Base-by-base conservation (phyloP, 2,888 invertebrate species). In the Hypselothyrea guttata region DNA sequence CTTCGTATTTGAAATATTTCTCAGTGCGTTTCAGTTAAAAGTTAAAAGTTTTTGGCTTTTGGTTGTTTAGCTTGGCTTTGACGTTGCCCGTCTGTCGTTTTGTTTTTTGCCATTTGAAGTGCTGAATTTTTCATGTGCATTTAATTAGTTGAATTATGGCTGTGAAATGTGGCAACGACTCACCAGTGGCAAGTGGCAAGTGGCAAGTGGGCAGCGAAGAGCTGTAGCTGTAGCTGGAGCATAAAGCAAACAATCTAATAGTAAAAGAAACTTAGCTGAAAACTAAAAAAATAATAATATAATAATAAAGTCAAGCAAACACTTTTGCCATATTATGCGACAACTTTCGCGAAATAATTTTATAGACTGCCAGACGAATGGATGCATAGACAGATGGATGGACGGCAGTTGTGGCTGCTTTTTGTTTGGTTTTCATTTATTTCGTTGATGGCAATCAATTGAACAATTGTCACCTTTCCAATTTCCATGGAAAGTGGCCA, bases 81-180 rank as follows among this genome's bases (percentile, higher is more conserved):
- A 58, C 57, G 53, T 12, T 15, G 45, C 49, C 41, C 42, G 15
- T 44, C 55, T 70, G 74, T 77, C 74, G 22, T 22, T 22, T 2
- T 62, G 68, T 75, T 69, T 79, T 75, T 79, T 79, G 74, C 81
- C 81, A 76, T 85, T 81, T 82, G 46, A 79, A 83, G 81, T 83
- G 82, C 72, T 86, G 81, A 81, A 82, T 82, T 84, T 85, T 84
- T 82, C 86, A 82, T 85, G 86, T 77, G 82, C 84, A 82, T 82
- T 83, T 83, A 83, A 83, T 83, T 83, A 83, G 86, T 83, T 77
- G 84, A 86, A 83, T 84, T 83, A 86, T 83, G 82, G 86, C 81
- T 70, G 75, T 68, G 74, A 81, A 79, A 85, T 83, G 83, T 83
- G 76, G 79, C 71, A 54, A 71, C 62, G 52, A 62, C 51, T 53